These are phyloP conservation scores for Alloscopus bannaensis DNA, from an alignment of 2,888 invertebrate species.

Conservation along the genomic window DNA sequence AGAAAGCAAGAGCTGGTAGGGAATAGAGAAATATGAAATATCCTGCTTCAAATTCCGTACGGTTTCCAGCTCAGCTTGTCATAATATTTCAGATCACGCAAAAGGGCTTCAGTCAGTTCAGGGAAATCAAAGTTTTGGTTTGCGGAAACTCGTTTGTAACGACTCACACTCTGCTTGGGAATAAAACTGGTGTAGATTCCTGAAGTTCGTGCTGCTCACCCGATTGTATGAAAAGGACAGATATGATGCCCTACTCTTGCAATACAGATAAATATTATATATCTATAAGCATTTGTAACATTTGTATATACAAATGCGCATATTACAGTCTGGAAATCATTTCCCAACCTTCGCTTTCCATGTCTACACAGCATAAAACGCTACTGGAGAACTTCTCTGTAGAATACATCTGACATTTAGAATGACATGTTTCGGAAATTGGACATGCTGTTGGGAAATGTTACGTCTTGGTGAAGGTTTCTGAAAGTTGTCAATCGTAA, in stretches of 20 bases:
- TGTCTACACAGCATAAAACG: too few species aligned
- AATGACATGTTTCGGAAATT: constrained; percentile 54
- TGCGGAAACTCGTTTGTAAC: constrained; percentile 29
- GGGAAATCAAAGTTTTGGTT: constrained; percentile 34
- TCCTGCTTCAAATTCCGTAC: not conserved
- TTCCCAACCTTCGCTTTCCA: too few species aligned
- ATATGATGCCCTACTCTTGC: not conserved
- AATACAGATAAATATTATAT: not conserved
- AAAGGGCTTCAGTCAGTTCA: constrained; percentile 15
- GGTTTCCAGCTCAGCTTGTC: not conserved
- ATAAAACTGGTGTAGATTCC: too few species aligned
- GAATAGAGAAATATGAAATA: not conserved
- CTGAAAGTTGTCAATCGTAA: constrained; percentile 39
- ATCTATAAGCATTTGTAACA: not conserved
- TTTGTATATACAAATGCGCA: not conserved
- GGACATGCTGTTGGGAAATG: constrained; percentile 21
- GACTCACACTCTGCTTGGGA: constrained; percentile 3
- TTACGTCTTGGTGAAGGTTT: constrained; percentile 9
- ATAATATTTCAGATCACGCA: constrained; percentile 30
- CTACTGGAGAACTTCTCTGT: constrained; percentile 1
- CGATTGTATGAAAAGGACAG: constrained; percentile 7
- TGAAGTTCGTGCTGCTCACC: not conserved
- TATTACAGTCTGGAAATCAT: constrained; percentile 1
- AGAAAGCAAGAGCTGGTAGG: not conserved
- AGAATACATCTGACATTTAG: constrained; percentile 25